Percentiles rank a stretch among this genome's conserved stretches.
Conservation (phyloP, 2,113 vertebrate species). For the Pycnonotus jocosus region DNA sequence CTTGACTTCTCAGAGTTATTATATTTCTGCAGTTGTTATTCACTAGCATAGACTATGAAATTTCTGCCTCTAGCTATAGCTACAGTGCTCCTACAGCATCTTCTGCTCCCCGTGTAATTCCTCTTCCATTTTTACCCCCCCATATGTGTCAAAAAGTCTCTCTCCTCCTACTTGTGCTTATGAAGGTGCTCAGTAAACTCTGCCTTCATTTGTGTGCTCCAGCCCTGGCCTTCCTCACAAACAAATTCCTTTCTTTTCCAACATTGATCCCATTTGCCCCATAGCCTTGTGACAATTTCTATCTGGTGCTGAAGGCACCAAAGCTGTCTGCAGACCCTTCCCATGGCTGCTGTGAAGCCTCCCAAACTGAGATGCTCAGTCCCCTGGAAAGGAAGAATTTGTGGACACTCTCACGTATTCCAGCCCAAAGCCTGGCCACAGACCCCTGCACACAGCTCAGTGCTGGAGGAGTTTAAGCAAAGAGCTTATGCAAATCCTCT, state of each 20-base stretch:
- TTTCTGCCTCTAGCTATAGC: not conserved
- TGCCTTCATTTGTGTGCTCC: not conserved
- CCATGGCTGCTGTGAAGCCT: not conserved
- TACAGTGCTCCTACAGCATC: not conserved
- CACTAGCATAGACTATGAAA: not conserved
- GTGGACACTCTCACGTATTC: not conserved
- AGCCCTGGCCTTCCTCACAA: not conserved
- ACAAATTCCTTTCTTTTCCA: not conserved
- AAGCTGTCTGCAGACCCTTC: fast-evolving
- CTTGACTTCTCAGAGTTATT: not conserved
- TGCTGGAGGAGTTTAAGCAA: not conserved
- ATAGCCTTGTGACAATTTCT: not conserved
- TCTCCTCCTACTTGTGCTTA: not conserved
- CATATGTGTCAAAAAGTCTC: fast-evolving
- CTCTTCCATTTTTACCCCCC: fast-evolving
- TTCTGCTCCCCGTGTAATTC: not conserved
- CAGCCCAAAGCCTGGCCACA: not conserved
- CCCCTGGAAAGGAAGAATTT: not conserved
- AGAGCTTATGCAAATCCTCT: constrained; percentile 27
- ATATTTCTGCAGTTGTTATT: constrained; percentile 31
- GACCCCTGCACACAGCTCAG: not conserved
- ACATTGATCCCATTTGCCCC: not conserved
- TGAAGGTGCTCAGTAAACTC: not conserved
- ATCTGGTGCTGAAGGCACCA: not conserved
- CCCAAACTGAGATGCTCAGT: not conserved